Evolutionary conservation across 1,140 invertebrate species (phyloP), one percentile per base, ranked within the genome.

Genomic region (Brachionus angularis): DNA sequence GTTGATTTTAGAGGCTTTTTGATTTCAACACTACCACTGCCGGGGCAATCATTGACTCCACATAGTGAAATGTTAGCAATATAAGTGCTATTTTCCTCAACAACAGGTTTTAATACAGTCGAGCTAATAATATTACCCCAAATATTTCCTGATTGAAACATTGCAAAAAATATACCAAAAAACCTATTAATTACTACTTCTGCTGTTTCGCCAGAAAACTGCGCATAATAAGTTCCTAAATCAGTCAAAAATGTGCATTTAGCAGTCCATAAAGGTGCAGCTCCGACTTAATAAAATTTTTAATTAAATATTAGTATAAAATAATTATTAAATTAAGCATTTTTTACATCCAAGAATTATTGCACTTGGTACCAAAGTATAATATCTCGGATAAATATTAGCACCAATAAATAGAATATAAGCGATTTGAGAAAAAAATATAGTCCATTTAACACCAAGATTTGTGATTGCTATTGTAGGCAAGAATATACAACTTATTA

Each of bases 141-240:
- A 23, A 79, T 76, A 44, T 78, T 76, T 72, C 75, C 77, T 0
- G 90, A 90, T 78, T 98, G 94, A 87, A 94, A 96, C 70, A 93
- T 88, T 73, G 96, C 87, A 84, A 97, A 97, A 86, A 98, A 98
- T 84, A 96, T 91, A 23, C 94, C 94, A 81, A 97, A 98, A 85
- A 96, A 96, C 74, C 91, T 81, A 39, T 93, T 91, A 62, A 96
- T 90, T 73, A 95, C 90, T 5, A 88, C 89, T 78, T 95, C 91
- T 5, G 89, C 87, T 0, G 88, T 85, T 76, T 93, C 76, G 1
- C 76, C 74, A 1, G 79, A 82, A 21, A 82, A 64, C 31, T 77
- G 75, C 1, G 84, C 77, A 71, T 84, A 85, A 73, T 93, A 88
- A 44, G 89, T 89, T 18, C 90, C 91, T 5, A 89, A 90, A 75